These are phyloP conservation scores for Phainopepla nitens DNA, from an alignment of 2,113 vertebrate genomes.

Conservation along the genomic window DNA sequence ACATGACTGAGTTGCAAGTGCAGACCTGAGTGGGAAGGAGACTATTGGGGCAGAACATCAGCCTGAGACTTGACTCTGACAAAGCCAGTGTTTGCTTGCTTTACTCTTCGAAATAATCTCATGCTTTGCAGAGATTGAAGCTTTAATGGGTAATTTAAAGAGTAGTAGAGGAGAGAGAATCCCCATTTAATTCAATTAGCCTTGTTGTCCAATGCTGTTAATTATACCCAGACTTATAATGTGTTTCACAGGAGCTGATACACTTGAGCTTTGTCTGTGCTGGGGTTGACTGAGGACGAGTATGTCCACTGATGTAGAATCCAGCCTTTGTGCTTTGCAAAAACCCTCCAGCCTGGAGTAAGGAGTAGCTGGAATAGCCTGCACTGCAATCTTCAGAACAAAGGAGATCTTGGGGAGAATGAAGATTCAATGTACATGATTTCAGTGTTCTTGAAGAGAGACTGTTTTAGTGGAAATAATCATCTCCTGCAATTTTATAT, in stretches of 20 bases:
- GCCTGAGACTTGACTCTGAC: neutral
- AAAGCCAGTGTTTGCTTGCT: neutral
- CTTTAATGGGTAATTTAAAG: neutral
- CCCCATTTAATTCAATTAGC: conserved; percentile 41
- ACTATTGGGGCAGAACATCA: neutral
- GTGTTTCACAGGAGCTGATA: neutral
- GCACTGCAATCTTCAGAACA: neutral
- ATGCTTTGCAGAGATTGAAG: neutral
- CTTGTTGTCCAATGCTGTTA: neutral
- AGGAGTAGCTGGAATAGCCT: neutral
- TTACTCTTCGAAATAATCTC: neutral
- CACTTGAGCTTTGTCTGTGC: conserved; percentile 19
- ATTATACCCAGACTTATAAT: neutral
- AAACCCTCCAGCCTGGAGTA: conserved; percentile 43
- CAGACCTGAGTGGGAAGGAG: neutral
- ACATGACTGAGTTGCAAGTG: neutral
- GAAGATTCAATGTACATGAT: neutral
- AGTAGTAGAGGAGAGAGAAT: neutral
- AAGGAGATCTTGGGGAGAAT: neutral
- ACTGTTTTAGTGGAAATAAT: conserved; percentile 28
- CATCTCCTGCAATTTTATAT: conserved; percentile 39
- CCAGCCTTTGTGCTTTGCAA: conserved; percentile 20
- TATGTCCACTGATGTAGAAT: conserved; percentile 8
- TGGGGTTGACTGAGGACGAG: neutral
- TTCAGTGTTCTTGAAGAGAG: neutral